Evolutionary conservation across 2,113 vertebrate genomes (phyloP).

Genomic region (Eclectus roratus): DNA sequence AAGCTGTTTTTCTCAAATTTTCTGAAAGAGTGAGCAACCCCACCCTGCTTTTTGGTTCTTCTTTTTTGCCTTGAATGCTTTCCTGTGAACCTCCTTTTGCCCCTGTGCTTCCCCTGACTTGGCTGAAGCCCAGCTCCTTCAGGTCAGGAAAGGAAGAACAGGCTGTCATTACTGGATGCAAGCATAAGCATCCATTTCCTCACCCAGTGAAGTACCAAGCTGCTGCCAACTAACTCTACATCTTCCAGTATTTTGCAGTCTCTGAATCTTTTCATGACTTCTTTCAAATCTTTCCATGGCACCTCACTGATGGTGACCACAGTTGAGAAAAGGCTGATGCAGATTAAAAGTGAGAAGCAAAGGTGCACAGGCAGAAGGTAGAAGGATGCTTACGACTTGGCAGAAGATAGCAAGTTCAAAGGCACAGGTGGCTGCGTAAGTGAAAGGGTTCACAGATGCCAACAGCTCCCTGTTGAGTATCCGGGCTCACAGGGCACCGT

Average conservation of each 20-base stretch:
- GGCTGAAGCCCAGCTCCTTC: conserved; percentile 17
- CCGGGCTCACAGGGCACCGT: not conserved
- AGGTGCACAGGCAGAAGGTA: accelerated
- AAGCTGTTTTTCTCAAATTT: not conserved
- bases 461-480: not conserved
- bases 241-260: not conserved
- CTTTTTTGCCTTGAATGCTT: not conserved
- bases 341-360: not conserved
- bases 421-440: conserved; percentile 5
- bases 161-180: conserved; percentile 15
- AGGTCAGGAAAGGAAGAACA: conserved; percentile 19
- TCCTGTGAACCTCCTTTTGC: not conserved
- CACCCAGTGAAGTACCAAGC: not conserved
- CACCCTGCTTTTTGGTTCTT: not conserved
- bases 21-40: not conserved
- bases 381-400: not conserved
- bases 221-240: not conserved
- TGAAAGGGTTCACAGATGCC: not conserved
- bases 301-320: accelerated
- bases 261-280: not conserved
- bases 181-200: conserved; percentile 43
- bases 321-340: not conserved
- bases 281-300: not conserved
- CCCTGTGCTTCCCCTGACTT: not conserved
- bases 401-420: not conserved